Evolutionary conservation across 2,888 invertebrate species (phyloP), one percentile per base, ranked within the genome.

Genomic region (Trachelus troglodyta): DNA sequence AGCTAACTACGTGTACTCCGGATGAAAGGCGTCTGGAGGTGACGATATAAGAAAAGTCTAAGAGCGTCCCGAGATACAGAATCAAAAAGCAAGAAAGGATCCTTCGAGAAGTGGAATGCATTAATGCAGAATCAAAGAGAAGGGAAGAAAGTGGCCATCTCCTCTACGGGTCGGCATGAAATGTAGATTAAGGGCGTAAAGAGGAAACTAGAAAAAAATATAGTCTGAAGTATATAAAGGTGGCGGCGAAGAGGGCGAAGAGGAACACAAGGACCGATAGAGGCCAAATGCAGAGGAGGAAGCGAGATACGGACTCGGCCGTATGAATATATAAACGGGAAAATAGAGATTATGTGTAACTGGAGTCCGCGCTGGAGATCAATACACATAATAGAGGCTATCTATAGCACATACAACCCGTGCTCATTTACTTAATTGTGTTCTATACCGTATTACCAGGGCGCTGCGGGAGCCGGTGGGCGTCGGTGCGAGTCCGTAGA

Each of bases 341-440:
- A 89, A 90, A 90, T 89, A 90, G 89, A 88, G 90, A 90, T 89
- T 90, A 89, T 89, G 89, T 88, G 88, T 88, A 88, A 90, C 88
- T 86, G 87, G 88, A 90, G 89, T 89, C 88, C 87, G 88, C 87
- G 86, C 87, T 87, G 87, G 88, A 90, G 90, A 91, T 91, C 91
- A 91, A 91, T 91, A 91, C 90, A 90, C 89, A 89, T 90, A 91
- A 91, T 90, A 90, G 90, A 89, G 89, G 89, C 86, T 90, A 90
- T 90, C 90, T 90, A 89, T 90, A 91, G 90, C 86, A 87, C 86
- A 87, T 89, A 87, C 90, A 90, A 89, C 90, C 90, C 90, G 89
- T 89, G 89, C 91, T 91, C 91, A 91, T 91, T 91, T 91, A 91
- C 91, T 91, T 91, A 91, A 91, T 91, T 91, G 91, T 91, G 89